A percentile compares a stretch with the other conserved stretches of the same genome.
Evolutionary conservation across 2,888 invertebrate genomes (phyloP).

Genomic region (Willowsia nigromaculata): DNA sequence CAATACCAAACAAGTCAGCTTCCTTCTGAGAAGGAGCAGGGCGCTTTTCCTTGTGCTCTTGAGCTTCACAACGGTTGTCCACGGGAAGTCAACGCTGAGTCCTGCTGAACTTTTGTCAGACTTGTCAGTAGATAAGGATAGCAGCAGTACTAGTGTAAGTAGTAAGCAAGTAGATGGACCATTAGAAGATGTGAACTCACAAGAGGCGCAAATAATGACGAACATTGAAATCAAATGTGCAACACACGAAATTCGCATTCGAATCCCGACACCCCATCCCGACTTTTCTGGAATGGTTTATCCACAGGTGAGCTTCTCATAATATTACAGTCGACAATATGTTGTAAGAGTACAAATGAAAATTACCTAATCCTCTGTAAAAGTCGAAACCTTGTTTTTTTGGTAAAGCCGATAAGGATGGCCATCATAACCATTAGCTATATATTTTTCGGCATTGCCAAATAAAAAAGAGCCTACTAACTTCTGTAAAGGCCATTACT

Average conservation of each 20-base stretch:
- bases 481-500: conserved; percentile 35
- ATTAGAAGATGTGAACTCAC: conserved; percentile 49
- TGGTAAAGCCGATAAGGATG: conserved; percentile 12
- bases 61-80: conserved; percentile 57
- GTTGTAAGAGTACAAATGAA: neutral
- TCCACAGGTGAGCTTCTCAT: conserved; percentile 75
- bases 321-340: neutral
- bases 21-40: conserved; percentile 38
- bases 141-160: conserved; percentile 21
- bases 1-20: conserved; percentile 26
- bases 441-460: conserved; percentile 41
- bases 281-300: conserved; percentile 78
- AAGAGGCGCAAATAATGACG: conserved; percentile 59
- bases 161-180: conserved; percentile 38
- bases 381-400: conserved; percentile 18
- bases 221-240: conserved; percentile 77
- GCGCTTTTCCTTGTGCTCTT: conserved; percentile 54
- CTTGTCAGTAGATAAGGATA: conserved; percentile 30
- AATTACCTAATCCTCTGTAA: neutral
- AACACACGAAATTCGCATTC: conserved; percentile 76
- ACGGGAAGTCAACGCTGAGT: conserved; percentile 57
- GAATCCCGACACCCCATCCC: conserved; percentile 76
- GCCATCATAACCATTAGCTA: conserved; percentile 15
- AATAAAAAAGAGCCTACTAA: conserved; percentile 36
- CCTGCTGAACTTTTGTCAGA: conserved; percentile 37